A percentile compares a stretch with the other conserved stretches of the same genome.
phyloP scores from a whole-genome alignment of 1,140 invertebrate genomes.

The Nixonia krombeini region DNA sequence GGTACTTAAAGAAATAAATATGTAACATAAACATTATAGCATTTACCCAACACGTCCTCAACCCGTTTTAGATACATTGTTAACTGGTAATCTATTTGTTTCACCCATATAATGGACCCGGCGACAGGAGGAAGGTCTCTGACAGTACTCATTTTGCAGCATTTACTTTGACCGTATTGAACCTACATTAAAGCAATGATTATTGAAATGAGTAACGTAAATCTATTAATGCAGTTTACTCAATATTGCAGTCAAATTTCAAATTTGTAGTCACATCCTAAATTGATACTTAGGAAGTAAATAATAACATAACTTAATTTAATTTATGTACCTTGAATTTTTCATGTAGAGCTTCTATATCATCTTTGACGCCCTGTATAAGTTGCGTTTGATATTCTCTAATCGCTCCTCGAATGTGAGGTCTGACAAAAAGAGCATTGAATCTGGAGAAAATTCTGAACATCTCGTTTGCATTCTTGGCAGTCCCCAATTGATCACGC shows the following conservation, averaged over 20 bases:
- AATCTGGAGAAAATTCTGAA: slow-evolving; percentile 98
- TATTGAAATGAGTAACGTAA: slow-evolving; percentile 1
- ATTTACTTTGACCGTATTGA: slow-evolving; percentile 94
- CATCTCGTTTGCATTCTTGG: slow-evolving; percentile 99
- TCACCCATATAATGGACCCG: slow-evolving; percentile 98
- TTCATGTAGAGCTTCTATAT: slow-evolving; percentile 97
- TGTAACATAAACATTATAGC: slow-evolving; percentile 1
- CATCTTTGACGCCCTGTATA: slow-evolving; percentile 98
- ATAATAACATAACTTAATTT: no score
- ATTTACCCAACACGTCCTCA: slow-evolving; percentile 93
- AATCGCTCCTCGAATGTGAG: slow-evolving; percentile 98
- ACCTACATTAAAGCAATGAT: slow-evolving; percentile 73
- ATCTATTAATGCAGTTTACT: no score
- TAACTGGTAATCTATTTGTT: slow-evolving; percentile 98
- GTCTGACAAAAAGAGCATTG: slow-evolving; percentile 98
- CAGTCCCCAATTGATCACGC: slow-evolving; percentile 96
- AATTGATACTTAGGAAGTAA: no score
- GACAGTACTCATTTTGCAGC: slow-evolving; percentile 89
- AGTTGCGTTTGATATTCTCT: slow-evolving; percentile 99
- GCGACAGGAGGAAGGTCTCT: slow-evolving; percentile 96
- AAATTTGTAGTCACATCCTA: no score
- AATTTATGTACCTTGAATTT: slow-evolving; percentile 99
- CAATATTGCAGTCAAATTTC: no score
- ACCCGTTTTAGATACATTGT: slow-evolving; percentile 96
- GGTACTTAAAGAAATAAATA: background rate